Evolutionary conservation across 2,888 invertebrate genomes (phyloP).

Genomic region (Sinohyriopsis cumingii): DNA sequence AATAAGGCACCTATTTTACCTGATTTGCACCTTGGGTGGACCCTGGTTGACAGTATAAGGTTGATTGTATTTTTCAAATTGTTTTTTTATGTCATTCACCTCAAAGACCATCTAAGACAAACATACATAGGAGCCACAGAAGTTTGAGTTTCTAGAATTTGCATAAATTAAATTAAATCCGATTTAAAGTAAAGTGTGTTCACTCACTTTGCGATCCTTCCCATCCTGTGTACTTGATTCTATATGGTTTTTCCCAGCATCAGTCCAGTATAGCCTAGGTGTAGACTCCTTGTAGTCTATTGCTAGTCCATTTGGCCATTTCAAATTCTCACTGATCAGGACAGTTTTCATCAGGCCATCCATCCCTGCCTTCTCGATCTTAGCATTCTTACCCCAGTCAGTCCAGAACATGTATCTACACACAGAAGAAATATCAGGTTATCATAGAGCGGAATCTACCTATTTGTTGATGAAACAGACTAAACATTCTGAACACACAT

Average conservation of each 20-base stretch:
- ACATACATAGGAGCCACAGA: too few relatives aligned
- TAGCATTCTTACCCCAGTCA: constrained; percentile 86
- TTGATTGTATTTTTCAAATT: too few relatives aligned
- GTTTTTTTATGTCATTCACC: too few relatives aligned
- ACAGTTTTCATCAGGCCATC: constrained; percentile 83
- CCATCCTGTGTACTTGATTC: constrained; percentile 88
- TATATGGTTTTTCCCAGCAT: constrained; percentile 85
- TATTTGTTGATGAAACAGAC: background rate
- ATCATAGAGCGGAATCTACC: constrained; percentile 1
- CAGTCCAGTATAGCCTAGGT: constrained; percentile 88
- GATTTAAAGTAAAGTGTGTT: too few relatives aligned
- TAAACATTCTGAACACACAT: background rate
- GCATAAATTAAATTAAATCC: too few relatives aligned
- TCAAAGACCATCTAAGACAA: too few relatives aligned
- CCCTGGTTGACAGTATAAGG: too few relatives aligned
- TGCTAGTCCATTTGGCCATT: constrained; percentile 90
- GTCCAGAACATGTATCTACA: constrained; percentile 91
- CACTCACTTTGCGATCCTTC: constrained; percentile 75
- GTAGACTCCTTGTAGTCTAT: constrained; percentile 78
- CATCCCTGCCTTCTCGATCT: constrained; percentile 90
- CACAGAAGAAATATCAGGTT: background rate
- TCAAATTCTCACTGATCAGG: constrained; percentile 78
- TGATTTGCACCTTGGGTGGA: too few relatives aligned
- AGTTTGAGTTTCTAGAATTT: too few relatives aligned
- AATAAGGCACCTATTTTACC: too few relatives aligned